A percentile compares a stretch with the other conserved stretches of the same genome.
Evolutionary conservation across 2,113 vertebrate species (phyloP).

Genomic region (Felis chaus): DNA sequence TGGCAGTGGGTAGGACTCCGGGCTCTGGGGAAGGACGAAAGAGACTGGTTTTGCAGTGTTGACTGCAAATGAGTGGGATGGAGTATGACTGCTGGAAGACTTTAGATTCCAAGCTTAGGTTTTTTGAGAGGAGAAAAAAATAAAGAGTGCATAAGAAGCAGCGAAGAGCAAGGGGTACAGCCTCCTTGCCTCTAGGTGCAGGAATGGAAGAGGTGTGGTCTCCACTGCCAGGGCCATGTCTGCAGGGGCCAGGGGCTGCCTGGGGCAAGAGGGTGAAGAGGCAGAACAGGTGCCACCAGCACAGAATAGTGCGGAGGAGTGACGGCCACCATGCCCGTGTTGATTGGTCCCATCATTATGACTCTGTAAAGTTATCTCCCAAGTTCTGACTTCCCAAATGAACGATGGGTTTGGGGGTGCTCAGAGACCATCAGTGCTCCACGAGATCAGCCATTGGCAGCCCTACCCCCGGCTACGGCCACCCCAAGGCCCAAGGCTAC

Average conservation of each 20-base stretch:
- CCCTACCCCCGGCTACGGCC: accelerated
- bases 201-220: not conserved
- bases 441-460: accelerated
- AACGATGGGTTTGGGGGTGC: not conserved
- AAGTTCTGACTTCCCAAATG: not conserved
- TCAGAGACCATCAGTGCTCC: not conserved
- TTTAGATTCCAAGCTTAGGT: not conserved
- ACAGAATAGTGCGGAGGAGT: not conserved
- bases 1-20: too few relatives aligned
- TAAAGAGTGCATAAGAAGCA: not conserved
- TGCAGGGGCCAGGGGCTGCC: not conserved
- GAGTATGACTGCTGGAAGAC: not conserved
- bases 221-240: not conserved
- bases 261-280: not conserved
- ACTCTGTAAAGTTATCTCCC: not conserved
- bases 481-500: too few relatives aligned
- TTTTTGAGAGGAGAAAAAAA: not conserved
- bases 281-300: too few relatives aligned
- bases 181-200: not conserved
- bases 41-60: not conserved
- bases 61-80: not conserved
- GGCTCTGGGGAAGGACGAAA: not conserved
- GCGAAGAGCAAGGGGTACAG: too few relatives aligned
- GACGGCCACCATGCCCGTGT: accelerated
- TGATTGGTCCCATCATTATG: not conserved